phyloP scores from a whole-genome alignment of 2,888 invertebrate species.

The Aporophyla lueneburgensis region DNA sequence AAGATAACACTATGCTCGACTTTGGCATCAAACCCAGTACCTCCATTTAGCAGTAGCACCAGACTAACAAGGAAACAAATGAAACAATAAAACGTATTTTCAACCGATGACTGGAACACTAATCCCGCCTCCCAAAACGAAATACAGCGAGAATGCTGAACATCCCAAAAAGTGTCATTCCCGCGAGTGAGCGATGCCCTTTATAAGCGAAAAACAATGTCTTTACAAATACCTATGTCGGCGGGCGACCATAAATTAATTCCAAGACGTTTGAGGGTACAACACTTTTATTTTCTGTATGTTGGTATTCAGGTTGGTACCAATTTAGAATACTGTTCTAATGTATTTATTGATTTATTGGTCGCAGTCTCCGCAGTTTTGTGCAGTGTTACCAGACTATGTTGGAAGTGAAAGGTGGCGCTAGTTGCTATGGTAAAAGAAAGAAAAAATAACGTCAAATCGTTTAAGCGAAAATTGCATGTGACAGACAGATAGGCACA shows the following conservation, averaged over 20 bases:
- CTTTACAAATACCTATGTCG: conserved; percentile 55
- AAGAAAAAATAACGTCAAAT: neutral
- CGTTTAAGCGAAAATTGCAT: neutral
- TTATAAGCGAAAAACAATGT: conserved; percentile 66
- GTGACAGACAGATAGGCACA: neutral
- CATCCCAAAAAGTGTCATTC: conserved; percentile 59
- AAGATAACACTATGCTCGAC: too few species aligned
- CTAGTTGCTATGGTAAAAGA: neutral
- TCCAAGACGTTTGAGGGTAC: conserved; percentile 36
- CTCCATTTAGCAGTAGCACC: too few species aligned
- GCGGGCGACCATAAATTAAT: conserved; percentile 58
- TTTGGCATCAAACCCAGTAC: too few species aligned
- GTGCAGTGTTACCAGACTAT: conserved; percentile 39
- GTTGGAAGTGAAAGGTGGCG: conserved; percentile 5
- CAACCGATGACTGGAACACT: conserved; percentile 31
- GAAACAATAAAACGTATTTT: conserved; percentile 9
- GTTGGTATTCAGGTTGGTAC: conserved; percentile 65
- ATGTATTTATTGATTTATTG: conserved; percentile 67
- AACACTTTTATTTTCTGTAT: conserved; percentile 56
- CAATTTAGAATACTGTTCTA: conserved; percentile 62
- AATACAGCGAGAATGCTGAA: conserved; percentile 39
- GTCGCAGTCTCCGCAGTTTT: conserved; percentile 32
- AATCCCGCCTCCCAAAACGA: conserved; percentile 23
- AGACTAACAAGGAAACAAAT: neutral
- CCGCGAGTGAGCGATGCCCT: conserved; percentile 39